Evolutionary conservation across 2,113 vertebrate species (phyloP).

Genomic region (Cavia porcellus): DNA sequence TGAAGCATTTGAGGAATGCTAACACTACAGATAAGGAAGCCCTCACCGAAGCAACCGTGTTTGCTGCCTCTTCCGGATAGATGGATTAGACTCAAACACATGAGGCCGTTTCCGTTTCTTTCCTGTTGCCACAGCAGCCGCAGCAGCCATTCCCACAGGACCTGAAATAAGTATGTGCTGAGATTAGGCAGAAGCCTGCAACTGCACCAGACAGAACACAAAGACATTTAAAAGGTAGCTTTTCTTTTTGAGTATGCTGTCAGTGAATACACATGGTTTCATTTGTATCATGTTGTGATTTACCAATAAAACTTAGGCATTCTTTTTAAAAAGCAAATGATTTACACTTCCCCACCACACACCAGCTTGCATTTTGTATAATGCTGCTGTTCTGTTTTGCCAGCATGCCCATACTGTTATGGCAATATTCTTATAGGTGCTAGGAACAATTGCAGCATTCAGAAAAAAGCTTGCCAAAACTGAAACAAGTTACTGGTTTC

Average conservation of each 20-base stretch:
- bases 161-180: conserved; percentile 88
- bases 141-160: conserved; percentile 98
- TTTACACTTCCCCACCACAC: background rate
- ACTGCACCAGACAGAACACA: background rate
- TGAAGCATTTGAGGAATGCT: background rate
- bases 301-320: conserved; percentile 26
- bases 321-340: background rate
- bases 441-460: background rate
- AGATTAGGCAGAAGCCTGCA: background rate
- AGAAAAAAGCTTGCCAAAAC: conserved; percentile 19
- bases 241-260: background rate
- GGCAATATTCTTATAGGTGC: conserved; percentile 23
- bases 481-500: background rate
- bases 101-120: conserved; percentile 98
- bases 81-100: conserved; percentile 98
- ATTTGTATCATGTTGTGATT: conserved; percentile 7
- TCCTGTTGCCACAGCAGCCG: conserved; percentile 97
- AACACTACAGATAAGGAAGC: background rate
- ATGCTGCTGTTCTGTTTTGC: conserved; percentile 49
- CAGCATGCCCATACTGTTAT: conserved; percentile 29
- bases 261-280: conserved; percentile 35
- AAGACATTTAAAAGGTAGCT: background rate
- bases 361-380: conserved; percentile 22
- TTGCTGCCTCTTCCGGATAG: conserved; percentile 98
- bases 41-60: conserved; percentile 96